These are phyloP conservation scores for Corythucha ciliata DNA, from an alignment of 2,888 invertebrate genomes.

Conservation along the genomic window DNA sequence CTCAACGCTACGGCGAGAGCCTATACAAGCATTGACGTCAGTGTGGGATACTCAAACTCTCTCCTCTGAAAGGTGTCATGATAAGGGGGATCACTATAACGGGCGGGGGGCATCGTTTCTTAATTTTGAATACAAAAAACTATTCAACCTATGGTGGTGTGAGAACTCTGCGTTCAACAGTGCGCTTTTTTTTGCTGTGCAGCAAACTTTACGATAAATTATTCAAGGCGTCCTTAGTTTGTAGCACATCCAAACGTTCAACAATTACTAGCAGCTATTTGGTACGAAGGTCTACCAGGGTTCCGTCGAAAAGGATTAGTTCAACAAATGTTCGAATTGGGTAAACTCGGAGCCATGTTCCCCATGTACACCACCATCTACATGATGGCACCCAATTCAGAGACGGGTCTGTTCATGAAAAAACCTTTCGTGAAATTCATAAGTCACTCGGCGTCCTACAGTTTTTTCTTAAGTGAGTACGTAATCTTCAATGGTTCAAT, in stretches of 20 bases:
- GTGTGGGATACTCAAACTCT: no score
- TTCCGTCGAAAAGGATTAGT: slow-evolving; percentile 86
- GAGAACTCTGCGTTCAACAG: no score
- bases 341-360: slow-evolving; percentile 81
- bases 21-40: no score
- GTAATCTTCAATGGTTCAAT: neutral
- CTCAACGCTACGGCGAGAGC: no score
- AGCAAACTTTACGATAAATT: no score
- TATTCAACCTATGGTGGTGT: no score
- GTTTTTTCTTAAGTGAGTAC: slow-evolving; percentile 85
- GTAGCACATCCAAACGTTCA: slow-evolving; percentile 98
- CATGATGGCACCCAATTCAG: slow-evolving; percentile 81
- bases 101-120: no score
- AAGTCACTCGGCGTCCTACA: slow-evolving; percentile 91
- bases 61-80: no score
- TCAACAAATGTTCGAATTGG: slow-evolving; percentile 76
- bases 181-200: no score
- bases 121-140: no score
- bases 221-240: slow-evolving; percentile 73
- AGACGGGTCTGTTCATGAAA: slow-evolving; percentile 81
- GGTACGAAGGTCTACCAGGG: slow-evolving; percentile 97
- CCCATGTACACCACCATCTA: slow-evolving; percentile 88
- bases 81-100: no score
- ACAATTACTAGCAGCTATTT: slow-evolving; percentile 87
- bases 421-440: slow-evolving; percentile 99